Evolutionary conservation across 1,140 invertebrate genomes (phyloP).

Genomic region (Solen grandis): DNA sequence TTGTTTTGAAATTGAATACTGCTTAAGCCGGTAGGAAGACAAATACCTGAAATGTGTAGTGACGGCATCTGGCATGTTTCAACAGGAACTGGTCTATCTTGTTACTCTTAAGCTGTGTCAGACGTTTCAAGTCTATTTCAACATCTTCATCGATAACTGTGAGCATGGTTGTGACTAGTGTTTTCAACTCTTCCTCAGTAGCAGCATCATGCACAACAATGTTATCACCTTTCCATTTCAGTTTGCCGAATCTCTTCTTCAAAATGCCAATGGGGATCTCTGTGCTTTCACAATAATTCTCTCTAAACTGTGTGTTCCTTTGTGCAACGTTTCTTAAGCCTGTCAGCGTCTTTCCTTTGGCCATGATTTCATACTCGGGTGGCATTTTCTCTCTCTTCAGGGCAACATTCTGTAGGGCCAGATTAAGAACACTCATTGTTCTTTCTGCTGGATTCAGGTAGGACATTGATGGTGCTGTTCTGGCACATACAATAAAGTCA

Average conservation of each 20-base stretch:
- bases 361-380: conserved; percentile 31
- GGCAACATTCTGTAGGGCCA: conserved; percentile 16
- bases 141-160: conserved; percentile 19
- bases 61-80: conserved; percentile 29
- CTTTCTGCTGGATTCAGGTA: conserved; percentile 24
- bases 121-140: neutral
- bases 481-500: conserved; percentile 7
- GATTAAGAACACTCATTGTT: conserved; percentile 13
- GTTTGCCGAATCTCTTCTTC: conserved; percentile 11
- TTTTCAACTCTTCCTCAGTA: conserved; percentile 4
- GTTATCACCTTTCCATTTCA: conserved; percentile 27
- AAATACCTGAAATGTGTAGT: conserved; percentile 27
- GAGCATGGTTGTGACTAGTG: conserved; percentile 8
- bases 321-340: conserved; percentile 9
- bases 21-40: too few species aligned
- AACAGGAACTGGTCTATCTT: conserved; percentile 23
- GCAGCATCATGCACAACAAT: conserved; percentile 2
- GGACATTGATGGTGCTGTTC: conserved; percentile 25
- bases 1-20: too few species aligned
- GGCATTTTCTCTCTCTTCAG: conserved; percentile 3
- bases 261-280: neutral
- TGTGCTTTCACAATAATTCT: conserved; percentile 4
- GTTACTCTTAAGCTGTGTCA: conserved; percentile 19
- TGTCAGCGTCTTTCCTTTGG: conserved; percentile 8
- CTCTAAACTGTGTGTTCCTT: conserved; percentile 3